These are phyloP conservation scores for Deilephila porcellus DNA, from an alignment of 2,888 invertebrate species.

Conservation along the genomic window DNA sequence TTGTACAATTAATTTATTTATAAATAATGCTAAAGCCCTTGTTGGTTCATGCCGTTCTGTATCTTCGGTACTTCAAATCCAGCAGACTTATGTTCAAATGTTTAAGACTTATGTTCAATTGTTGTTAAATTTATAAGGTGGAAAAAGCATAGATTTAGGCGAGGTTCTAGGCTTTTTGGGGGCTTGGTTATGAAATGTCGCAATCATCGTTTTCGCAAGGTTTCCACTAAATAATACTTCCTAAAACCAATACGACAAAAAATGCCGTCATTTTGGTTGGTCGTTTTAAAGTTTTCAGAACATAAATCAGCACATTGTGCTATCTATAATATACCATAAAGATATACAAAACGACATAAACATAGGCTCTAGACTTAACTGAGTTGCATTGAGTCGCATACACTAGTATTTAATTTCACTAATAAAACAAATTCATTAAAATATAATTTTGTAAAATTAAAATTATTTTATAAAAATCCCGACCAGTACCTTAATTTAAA, in stretches of 20 bases:
- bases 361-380: constrained; percentile 7
- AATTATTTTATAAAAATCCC: constrained; percentile 25
- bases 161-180: no score
- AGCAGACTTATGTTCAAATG: no score
- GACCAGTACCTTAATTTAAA: neutral
- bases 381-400: constrained; percentile 23
- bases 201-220: no score
- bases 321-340: no score
- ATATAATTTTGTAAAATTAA: constrained; percentile 26
- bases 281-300: neutral
- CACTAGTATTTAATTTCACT: neutral
- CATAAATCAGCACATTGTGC: neutral
- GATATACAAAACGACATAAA: constrained; percentile 6
- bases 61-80: neutral
- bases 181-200: no score
- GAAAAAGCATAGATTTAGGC: no score
- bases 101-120: no score
- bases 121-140: no score
- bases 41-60: constrained; percentile 5
- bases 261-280: no score
- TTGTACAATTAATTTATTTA: constrained; percentile 28
- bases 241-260: no score
- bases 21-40: constrained; percentile 20
- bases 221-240: no score
- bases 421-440: constrained; percentile 23